phyloP scores from a whole-genome alignment of 1,140 invertebrate genomes.

The Dendrolimus kikuchii region DNA sequence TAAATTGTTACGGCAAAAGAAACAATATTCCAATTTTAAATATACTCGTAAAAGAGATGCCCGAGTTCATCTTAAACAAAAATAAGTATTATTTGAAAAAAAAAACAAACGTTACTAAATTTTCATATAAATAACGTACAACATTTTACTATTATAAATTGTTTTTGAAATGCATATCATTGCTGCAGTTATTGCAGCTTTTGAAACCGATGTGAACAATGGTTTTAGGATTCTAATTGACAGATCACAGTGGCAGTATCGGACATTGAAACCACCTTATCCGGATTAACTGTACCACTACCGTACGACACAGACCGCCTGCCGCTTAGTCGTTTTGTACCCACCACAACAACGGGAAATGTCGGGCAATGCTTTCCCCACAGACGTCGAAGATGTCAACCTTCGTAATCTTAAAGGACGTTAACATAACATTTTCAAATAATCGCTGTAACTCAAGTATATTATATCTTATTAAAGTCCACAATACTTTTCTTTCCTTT shows the following conservation, averaged over 20 bases:
- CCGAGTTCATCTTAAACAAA: too few relatives aligned
- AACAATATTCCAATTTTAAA: too few relatives aligned
- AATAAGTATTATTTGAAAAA: too few relatives aligned
- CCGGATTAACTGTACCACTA: slow-evolving; percentile 50
- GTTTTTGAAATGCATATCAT: too few relatives aligned
- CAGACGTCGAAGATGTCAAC: slow-evolving; percentile 15
- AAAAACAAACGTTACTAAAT: too few relatives aligned
- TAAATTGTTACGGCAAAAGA: too few relatives aligned
- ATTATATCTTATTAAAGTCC: too few relatives aligned
- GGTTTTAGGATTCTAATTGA: slow-evolving; percentile 47
- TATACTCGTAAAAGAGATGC: too few relatives aligned
- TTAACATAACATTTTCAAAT: not conserved
- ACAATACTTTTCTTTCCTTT: not conserved
- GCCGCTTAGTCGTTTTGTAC: slow-evolving; percentile 16
- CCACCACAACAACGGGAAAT: slow-evolving; percentile 48
- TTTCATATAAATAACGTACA: too few relatives aligned
- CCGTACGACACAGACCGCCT: slow-evolving; percentile 39
- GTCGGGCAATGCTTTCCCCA: slow-evolving; percentile 20
- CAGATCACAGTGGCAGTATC: slow-evolving; percentile 35
- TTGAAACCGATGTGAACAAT: slow-evolving; percentile 37
- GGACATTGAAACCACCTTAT: slow-evolving; percentile 37
- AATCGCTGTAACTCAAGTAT: not conserved
- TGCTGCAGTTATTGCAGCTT: too few relatives aligned
- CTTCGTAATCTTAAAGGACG: not conserved
- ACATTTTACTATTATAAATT: too few relatives aligned